A percentile compares a stretch with the other conserved stretches of the same genome.
These are phyloP conservation scores for Cheilosia grossa DNA, from an alignment of 2,888 invertebrate genomes.

Conservation along the genomic window DNA sequence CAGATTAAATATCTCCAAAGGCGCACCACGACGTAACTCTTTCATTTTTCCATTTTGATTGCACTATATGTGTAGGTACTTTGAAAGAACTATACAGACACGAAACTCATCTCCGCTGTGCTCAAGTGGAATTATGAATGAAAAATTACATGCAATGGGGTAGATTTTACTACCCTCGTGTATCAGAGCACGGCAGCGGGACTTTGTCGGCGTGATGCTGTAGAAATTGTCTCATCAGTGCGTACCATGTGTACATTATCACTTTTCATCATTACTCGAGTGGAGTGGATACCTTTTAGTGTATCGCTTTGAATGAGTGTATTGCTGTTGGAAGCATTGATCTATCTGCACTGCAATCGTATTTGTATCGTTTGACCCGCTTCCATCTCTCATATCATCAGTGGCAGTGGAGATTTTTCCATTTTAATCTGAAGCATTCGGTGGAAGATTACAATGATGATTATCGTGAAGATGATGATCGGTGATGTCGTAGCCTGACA, in stretches of 20 bases:
- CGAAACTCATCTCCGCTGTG: slow-evolving; percentile 15
- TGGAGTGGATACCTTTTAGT: slow-evolving; percentile 47
- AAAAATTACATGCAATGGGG: slow-evolving; percentile 33
- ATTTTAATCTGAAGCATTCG: slow-evolving; percentile 41
- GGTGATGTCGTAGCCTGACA: slow-evolving; percentile 69
- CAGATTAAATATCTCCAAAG: slow-evolving; percentile 47
- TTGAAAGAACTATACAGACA: slow-evolving; percentile 8
- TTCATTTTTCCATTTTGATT: slow-evolving; percentile 36
- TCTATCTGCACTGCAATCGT: slow-evolving; percentile 33
- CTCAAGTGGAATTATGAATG: slow-evolving; percentile 61
- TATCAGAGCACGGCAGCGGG: neutral
- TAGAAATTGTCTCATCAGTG: slow-evolving; percentile 51
- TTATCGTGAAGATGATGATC: slow-evolving; percentile 55
- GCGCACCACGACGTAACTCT: slow-evolving; percentile 18
- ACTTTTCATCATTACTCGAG: slow-evolving; percentile 49
- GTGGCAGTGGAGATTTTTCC: slow-evolving; percentile 32
- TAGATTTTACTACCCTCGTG: slow-evolving; percentile 49
- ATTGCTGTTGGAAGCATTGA: slow-evolving; percentile 37
- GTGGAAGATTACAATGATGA: slow-evolving; percentile 29
- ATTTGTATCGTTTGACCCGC: slow-evolving; percentile 8
- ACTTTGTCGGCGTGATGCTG: slow-evolving; percentile 32
- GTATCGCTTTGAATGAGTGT: slow-evolving; percentile 27
- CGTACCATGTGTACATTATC: slow-evolving; percentile 59
- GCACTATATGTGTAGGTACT: slow-evolving; percentile 4
- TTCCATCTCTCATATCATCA: slow-evolving; percentile 12